Conservation (phyloP, 2,888 invertebrate species). For the Cosmia trapezina region DNA sequence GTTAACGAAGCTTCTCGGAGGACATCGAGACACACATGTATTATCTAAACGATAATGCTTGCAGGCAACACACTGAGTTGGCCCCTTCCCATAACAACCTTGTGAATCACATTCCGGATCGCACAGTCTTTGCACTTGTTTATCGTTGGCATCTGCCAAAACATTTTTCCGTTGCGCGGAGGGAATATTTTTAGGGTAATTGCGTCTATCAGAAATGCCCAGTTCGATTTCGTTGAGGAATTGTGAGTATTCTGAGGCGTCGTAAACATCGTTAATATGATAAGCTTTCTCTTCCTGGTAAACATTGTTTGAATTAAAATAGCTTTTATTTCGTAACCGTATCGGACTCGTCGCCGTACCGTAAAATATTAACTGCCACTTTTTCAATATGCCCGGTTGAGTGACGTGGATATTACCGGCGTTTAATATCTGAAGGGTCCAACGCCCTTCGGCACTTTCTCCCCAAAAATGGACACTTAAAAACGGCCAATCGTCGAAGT, state of each 20-base stretch:
- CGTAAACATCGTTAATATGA: constrained; percentile 92
- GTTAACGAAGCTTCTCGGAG: constrained; percentile 95
- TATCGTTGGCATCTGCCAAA: constrained; percentile 91
- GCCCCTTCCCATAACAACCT: constrained; percentile 96
- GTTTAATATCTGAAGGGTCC: constrained; percentile 95
- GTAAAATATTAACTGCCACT: constrained; percentile 99
- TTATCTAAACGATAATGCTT: constrained; percentile 95
- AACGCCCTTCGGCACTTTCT: constrained; percentile 96
- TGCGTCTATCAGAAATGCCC: constrained; percentile 91
- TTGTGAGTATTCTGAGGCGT: constrained; percentile 91
- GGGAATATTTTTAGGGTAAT: constrained; percentile 92
- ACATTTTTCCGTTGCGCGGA: constrained; percentile 91
- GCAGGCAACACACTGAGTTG: constrained; percentile 95
- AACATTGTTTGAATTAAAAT: constrained; percentile 87
- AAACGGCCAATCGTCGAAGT: constrained; percentile 99
- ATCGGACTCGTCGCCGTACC: constrained; percentile 97
- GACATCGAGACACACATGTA: constrained; percentile 95
- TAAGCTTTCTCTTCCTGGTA: constrained; percentile 88
- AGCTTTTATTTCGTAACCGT: constrained; percentile 91
- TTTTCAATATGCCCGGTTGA: constrained; percentile 96
- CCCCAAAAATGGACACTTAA: constrained; percentile 99
- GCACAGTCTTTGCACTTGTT: constrained; percentile 92
- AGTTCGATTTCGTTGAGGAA: constrained; percentile 88
- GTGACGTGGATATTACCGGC: constrained; percentile 95
- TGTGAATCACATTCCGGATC: constrained; percentile 94